phyloP scores from a whole-genome alignment of 2,113 vertebrate genomes.

The Pitta sordida region DNA sequence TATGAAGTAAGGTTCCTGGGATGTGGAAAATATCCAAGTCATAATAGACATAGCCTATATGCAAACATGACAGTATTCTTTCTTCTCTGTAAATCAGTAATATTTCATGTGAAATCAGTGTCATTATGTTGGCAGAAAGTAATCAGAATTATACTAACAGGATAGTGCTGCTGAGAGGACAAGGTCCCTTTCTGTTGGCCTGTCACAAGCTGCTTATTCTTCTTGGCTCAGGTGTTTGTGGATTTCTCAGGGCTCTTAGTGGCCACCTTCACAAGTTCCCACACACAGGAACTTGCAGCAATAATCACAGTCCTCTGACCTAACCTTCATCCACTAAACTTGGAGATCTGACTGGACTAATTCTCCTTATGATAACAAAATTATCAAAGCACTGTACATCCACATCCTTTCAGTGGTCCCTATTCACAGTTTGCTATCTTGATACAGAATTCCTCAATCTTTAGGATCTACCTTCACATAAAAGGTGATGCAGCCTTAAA shows the following conservation, averaged over 20 bases:
- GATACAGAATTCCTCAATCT: neutral
- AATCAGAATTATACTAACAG: neutral
- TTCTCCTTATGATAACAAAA: neutral
- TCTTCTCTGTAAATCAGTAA: neutral
- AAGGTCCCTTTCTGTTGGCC: neutral
- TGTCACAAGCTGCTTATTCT: neutral
- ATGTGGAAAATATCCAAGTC: slow-evolving; percentile 2
- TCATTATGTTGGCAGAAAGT: neutral
- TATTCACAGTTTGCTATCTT: neutral
- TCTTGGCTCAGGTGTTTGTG: neutral
- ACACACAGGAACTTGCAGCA: accelerated
- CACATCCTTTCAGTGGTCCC: neutral
- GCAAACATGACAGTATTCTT: neutral
- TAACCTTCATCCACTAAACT: neutral
- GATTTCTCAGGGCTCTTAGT: neutral
- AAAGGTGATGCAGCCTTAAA: neutral
- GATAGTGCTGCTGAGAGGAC: neutral
- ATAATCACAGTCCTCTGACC: neutral
- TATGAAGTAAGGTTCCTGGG: slow-evolving; percentile 16
- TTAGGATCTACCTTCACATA: neutral
- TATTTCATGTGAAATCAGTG: neutral
- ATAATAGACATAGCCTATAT: neutral
- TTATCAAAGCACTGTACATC: neutral
- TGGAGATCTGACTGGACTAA: neutral
- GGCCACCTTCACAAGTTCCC: neutral